Conservation (phyloP, 1,140 invertebrate species). For the Asbolus verrucosus region DNA sequence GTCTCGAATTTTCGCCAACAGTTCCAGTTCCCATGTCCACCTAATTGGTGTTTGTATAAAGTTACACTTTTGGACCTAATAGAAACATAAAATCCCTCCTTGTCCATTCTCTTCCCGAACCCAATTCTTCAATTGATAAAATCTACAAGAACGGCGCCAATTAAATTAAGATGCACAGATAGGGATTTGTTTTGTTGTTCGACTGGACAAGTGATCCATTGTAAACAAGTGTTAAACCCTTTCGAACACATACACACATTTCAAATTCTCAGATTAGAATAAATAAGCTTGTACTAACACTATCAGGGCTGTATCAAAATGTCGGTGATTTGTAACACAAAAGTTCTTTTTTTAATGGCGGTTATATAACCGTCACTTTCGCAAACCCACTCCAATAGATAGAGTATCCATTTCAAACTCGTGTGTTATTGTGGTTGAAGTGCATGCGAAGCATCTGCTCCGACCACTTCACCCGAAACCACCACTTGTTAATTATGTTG, state of each 20-base stretch:
- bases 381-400: constrained; percentile 21
- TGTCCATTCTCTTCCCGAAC: background rate
- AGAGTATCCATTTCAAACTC: constrained; percentile 33
- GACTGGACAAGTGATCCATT: constrained; percentile 12
- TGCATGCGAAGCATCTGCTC: constrained; percentile 39
- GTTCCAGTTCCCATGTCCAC: no score
- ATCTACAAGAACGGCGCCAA: constrained; percentile 27
- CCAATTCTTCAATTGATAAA: constrained; percentile 35
- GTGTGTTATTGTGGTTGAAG: constrained; percentile 38
- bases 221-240: constrained; percentile 6
- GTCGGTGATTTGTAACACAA: background rate
- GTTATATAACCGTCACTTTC: constrained; percentile 36
- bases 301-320: constrained; percentile 15
- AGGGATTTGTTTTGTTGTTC: background rate
- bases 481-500: constrained; percentile 42
- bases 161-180: constrained; percentile 20
- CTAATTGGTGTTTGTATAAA: constrained; percentile 21
- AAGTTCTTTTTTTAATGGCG: constrained; percentile 5
- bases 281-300: background rate
- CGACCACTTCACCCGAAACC: constrained; percentile 36
- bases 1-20: background rate
- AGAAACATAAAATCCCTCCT: no score
- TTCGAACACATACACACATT: background rate
- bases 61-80: no score
- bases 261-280: background rate